Base-by-base conservation (phyloP, 2,113 vertebrate species). In the Alexandromys fortis region DNA sequence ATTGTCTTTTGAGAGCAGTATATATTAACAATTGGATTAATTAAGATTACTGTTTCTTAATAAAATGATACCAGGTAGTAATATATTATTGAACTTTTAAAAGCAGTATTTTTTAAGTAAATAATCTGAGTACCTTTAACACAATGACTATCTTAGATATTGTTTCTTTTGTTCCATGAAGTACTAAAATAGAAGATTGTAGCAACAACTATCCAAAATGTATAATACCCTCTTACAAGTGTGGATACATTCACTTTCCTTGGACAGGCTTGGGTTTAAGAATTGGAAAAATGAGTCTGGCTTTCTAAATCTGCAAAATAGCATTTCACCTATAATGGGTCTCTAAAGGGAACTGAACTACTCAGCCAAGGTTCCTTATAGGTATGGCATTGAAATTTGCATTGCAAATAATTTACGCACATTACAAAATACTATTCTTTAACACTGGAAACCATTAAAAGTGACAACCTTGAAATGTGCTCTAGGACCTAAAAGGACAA, bases 41-140 rank as follows among this genome's bases (percentile, higher is more conserved):
- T 97, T 95, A 89, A 14, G 45, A 79, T 89, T 94, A 61, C 68
- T 72, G 21, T 86, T 82, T n/a, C 94, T 92, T 82, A 89, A 72
- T 90, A 93, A 93, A 91, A 75, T n/a, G 49, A 49, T 58, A 91
- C 73, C 85, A 89, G 52, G 22, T 61, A 89, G 72, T 90, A 90
- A 94, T 52, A 61, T 83, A 82, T 86, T 76, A 85, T 52, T 88
- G 30, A 95, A 63, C 87, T 47, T 88, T 47, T 67, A 26, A 90
- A 92, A 13, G 49, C 65, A 90, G 33, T 61, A 42, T 91, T 96
- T 65, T n/a, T 49, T 89, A 92, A 93, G 14, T 94, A 52, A 95
- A 83, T 82, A 81, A 30, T 87, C 47, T 94, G 35, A 21, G 33
- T 70, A 76, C 52, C 78, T 92, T 86, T 94, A 94, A 83, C 30